Evolutionary conservation across 2,888 invertebrate genomes (phyloP).

Genomic region (Eurytoma californica): DNA sequence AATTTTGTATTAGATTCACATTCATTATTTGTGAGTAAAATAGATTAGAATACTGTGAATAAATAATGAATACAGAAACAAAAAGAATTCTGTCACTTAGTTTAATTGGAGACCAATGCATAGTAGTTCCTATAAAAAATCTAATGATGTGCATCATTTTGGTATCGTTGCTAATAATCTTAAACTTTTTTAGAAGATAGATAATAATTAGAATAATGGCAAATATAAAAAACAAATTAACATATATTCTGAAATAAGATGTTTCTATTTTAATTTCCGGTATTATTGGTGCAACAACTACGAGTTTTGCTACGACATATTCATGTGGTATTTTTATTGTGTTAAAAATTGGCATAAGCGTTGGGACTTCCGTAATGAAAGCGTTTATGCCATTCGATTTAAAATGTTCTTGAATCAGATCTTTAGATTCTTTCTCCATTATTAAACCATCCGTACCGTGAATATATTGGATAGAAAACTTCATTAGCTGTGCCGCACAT

Average conservation of each 20-base stretch:
- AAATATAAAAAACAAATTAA: too few relatives aligned
- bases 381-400: background rate
- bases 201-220: too few relatives aligned
- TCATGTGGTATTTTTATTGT: background rate
- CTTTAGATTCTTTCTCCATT: background rate
- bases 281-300: constrained; percentile 22
- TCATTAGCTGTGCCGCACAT: constrained; percentile 2
- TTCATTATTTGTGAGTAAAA: constrained; percentile 26
- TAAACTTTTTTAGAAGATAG: background rate
- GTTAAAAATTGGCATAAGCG: background rate
- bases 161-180: background rate
- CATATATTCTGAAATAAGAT: too few relatives aligned
- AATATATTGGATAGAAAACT: constrained; percentile 11
- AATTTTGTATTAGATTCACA: background rate
- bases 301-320: background rate
- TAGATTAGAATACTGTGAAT: background rate
- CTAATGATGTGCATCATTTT: background rate
- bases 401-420: constrained; percentile 1
- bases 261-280: too few relatives aligned
- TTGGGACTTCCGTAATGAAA: background rate
- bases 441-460: background rate
- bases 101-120: background rate
- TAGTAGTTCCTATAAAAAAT: background rate
- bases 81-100: constrained; percentile 5
- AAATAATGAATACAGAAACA: constrained; percentile 1